Evolutionary conservation across 2,113 vertebrate genomes (phyloP), one percentile per base, ranked within the genome.

Genomic region (Mormyrus iriodes): DNA sequence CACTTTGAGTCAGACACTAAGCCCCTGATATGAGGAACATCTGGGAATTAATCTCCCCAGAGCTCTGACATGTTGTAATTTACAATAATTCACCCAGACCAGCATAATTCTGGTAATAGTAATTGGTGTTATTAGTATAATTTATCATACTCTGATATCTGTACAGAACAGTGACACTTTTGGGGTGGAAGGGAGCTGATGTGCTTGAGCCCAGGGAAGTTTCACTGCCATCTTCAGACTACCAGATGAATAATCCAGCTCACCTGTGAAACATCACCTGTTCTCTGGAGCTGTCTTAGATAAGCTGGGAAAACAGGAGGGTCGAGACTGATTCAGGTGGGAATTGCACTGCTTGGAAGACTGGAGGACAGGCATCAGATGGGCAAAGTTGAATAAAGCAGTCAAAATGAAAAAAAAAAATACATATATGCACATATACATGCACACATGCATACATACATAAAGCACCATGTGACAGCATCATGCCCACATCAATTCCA

Each of bases 111-210:
- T 79, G 73, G 73, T 79, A 79, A 42, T 42, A 79, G 35, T 79
- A 79, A 79, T 79, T 79, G 73, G 73, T 79, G 31, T 39, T 76
- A 76, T 79, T 79, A 79, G 39, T 39, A 79, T 79, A 39, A 79
- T 79, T 42, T 13, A 79, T 79, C 35, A 42, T 31, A 79, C 17
- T 79, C 35, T 79, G 73, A 79, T 79, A 79, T 79, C 73, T 39
- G 42, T n/a, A 79, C 35, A 79, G 73, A 42, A 35, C 73, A 42
- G 39, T 42, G 35, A 19, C 17, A 39, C 31, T 17, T 39, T 6
- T 19, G 73, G 35, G 73, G 35, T 39, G 19, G 35, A 2, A 39
- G 73, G 73, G 31, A 79, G 73, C 35, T 69, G 13, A 7, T 76
- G 69, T 42, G 5, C 73, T 42, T 27, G 13, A 17, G 31, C n/a